Percentiles rank a stretch among this genome's conserved stretches.
Evolutionary conservation across 2,888 invertebrate genomes (phyloP).

Genomic region (Drosophila demipolita): DNA sequence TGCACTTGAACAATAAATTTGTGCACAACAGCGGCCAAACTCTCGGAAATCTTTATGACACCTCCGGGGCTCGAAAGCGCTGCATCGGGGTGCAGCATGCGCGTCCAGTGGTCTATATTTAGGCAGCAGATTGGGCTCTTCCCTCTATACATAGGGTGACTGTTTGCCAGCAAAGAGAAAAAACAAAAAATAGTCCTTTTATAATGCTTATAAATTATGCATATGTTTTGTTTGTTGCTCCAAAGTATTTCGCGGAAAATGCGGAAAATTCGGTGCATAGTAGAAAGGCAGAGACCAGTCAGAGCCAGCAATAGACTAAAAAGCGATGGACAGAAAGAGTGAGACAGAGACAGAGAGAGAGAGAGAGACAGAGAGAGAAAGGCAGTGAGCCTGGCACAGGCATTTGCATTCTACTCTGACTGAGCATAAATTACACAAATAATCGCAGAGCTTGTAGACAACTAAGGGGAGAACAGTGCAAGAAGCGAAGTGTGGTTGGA

Average conservation of each 20-base stretch:
- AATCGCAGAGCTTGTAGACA: slow-evolving; percentile 19
- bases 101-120: slow-evolving; percentile 32
- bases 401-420: slow-evolving; percentile 32
- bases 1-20: slow-evolving; percentile 68
- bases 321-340: background rate
- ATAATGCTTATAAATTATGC: slow-evolving; percentile 61
- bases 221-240: slow-evolving; percentile 63
- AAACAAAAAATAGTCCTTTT: slow-evolving; percentile 25
- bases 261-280: slow-evolving; percentile 46
- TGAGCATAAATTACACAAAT: slow-evolving; percentile 41
- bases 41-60: slow-evolving; percentile 70
- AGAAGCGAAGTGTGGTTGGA: background rate
- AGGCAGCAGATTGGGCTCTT: slow-evolving; percentile 39
- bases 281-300: slow-evolving; percentile 23
- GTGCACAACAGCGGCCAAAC: slow-evolving; percentile 48
- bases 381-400: background rate
- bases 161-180: slow-evolving; percentile 9
- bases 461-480: background rate
- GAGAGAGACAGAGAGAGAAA: background rate
- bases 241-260: slow-evolving; percentile 58
- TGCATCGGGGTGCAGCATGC: background rate
- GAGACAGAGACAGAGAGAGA: background rate
- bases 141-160: slow-evolving; percentile 3
- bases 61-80: slow-evolving; percentile 44
- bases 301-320: background rate